Base-by-base conservation (phyloP, 2,888 invertebrate species). In the Parnassius orleans region DNA sequence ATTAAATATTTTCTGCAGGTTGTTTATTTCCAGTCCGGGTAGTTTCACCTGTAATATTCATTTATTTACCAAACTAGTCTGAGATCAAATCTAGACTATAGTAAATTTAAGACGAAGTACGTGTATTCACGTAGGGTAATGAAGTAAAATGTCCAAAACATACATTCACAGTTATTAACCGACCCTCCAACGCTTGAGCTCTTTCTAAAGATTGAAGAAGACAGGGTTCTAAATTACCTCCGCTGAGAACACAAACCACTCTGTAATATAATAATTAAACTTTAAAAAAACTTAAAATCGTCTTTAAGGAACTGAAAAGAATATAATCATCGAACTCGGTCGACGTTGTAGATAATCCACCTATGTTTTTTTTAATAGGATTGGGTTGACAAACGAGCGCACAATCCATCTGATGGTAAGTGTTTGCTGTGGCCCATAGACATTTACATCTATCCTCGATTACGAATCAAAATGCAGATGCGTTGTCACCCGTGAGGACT, bases 241-340 rank as follows among this genome's bases (percentile, higher is more conserved):
- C 84, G 52, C 76, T 76, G 3, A 85, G 63, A 12, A 86, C 50
- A 64, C 81, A 83, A 33, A 85, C 84, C 24, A 86, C 84, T 10
- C 86, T 86, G 74, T 10, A 72, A 70, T 24, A 57, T 14, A 57
- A 57, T 42, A 19, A 54, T 12, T 24, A 24, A 24, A 24, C 24
- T 24, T 5, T 24, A 24, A 24, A 24, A 24, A 24, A 24, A 24
- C 3, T 3, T 1, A 24, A 24, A 24, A 24, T 24, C 24, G 24
- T 7, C 7, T 24, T 24, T 24, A 24, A 24, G 1, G 24, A 24
- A 5, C 24, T 24, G 7, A 24, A 24, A 3, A 24, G 3, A 24
- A 24, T 24, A 24, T 24, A 24, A 24, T 24, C 24, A 24, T 24
- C 5, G 5, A 24, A 24, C 3, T 24, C 24, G 24, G 24, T 24